Evolutionary conservation across 2,888 invertebrate genomes (phyloP).

Genomic region (Dendrolimus houi): DNA sequence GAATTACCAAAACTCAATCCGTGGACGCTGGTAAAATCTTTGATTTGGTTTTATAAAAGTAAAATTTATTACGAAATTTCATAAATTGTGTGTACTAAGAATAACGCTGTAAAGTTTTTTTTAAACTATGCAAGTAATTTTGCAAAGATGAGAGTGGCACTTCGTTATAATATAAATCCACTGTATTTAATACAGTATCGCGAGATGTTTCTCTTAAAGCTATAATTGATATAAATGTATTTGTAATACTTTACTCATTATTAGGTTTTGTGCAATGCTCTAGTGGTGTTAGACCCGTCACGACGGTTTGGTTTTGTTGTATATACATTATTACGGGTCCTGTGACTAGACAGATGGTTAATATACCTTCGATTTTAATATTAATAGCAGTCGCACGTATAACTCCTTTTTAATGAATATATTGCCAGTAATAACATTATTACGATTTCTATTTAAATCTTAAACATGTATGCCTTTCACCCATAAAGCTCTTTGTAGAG

Average conservation of each 20-base stretch:
- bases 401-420: neutral
- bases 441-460: too few species aligned
- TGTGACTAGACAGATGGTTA: constrained; percentile 53
- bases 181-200: constrained; percentile 66
- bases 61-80: too few species aligned
- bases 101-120: too few species aligned
- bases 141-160: constrained; percentile 47
- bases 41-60: too few species aligned
- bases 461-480: too few species aligned
- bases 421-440: too few species aligned
- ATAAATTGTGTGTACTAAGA: too few species aligned
- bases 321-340: constrained; percentile 41
- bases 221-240: constrained; percentile 64
- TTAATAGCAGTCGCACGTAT: neutral
- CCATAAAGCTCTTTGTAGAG: too few species aligned
- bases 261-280: constrained; percentile 51
- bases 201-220: constrained; percentile 62
- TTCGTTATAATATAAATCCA: constrained; percentile 29
- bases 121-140: constrained; percentile 2
- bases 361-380: constrained; percentile 6
- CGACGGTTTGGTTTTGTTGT: constrained; percentile 19
- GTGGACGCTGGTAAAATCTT: too few species aligned
- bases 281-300: constrained; percentile 23
- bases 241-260: constrained; percentile 53
- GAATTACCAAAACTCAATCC: too few species aligned